Base-by-base conservation (phyloP, 2,113 vertebrate genomes). In the Myrmecobius fasciatus region DNA sequence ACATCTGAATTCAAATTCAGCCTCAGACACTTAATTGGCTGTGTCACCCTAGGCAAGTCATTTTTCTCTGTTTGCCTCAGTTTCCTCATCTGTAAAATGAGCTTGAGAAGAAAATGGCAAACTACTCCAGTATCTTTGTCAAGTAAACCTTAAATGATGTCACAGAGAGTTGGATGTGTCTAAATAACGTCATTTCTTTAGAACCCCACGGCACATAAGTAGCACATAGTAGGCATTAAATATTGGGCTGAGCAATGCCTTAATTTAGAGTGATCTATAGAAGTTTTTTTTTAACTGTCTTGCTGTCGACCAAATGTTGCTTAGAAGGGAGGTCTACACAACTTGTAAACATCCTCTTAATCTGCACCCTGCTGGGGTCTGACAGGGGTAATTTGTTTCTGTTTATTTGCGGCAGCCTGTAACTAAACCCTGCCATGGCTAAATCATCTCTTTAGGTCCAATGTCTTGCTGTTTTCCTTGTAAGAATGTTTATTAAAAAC, bases 361-460 rank as follows among this genome's bases (percentile, higher is more conserved):
- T 83, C n/a, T 83, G 67, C n/a, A 43, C 67, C 67, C 67, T 83
- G 67, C 67, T 83, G 67, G n/a, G 67, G 67, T 83, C n/a, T 83
- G 67, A 83, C 67, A 83, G 67, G n/a, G 67, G n/a, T 83, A 83
- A 83, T 83, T 83, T 83, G n/a, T 83, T n/a, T 83, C 67, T 43
- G n/a, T 83, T 83, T 83, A 43, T 83, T 83, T 83, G 67, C 67
- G 43, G 67, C n/a, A n/a, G 20, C n/a, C 67, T 43, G 67, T 83
- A 83, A 83, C 67, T 83, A 83, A 83, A 43, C 67, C 67, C 67
- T 83, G 67, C 67, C 67, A 43, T 24, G 67, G 67, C n/a, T 22
- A 83, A 83, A 83, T 43, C 67, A 83, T 83, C 17, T 83, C 67
- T 83, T 83, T 83, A 43, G 67, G 36, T 43, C n/a, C 67, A 83